Evolutionary conservation across 2,797 vertebrate species (phyloP).

Genomic region (Sebastes flavidus): DNA sequence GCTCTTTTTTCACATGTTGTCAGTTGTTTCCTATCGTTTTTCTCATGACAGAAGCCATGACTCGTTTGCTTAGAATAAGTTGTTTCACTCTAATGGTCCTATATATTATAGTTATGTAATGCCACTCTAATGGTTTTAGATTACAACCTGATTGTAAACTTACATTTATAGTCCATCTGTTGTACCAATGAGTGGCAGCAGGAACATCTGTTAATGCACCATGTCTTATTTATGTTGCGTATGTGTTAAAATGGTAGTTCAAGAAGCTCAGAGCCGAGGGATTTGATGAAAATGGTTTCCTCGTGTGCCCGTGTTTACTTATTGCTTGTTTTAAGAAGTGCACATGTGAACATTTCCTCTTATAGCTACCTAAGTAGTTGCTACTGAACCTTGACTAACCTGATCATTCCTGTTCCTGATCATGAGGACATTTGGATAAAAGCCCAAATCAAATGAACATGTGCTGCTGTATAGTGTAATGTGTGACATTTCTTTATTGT

Average conservation of each 20-base stretch:
- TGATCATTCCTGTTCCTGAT: conserved; percentile 6
- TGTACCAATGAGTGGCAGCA: neutral
- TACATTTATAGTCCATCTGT: neutral
- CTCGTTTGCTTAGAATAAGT: neutral
- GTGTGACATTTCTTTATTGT: neutral
- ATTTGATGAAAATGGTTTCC: conserved; percentile 8
- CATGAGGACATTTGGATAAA: conserved; percentile 2
- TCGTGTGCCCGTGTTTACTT: neutral
- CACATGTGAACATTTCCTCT: neutral
- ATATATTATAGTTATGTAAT: neutral
- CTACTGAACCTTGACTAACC: neutral
- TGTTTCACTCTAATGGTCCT: neutral
- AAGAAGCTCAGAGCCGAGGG: neutral
- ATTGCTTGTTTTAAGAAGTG: neutral
- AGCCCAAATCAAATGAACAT: neutral
- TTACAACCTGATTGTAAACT: neutral
- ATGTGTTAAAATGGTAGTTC: neutral
- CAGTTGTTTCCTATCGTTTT: neutral
- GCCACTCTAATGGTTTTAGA: neutral
- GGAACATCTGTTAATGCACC: conserved; percentile 3
- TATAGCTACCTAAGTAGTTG: neutral
- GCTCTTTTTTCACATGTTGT: neutral
- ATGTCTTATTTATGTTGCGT: neutral
- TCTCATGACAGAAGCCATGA: neutral
- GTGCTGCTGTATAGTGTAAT: neutral